A percentile compares a stretch with the other conserved stretches of the same genome.
phyloP scores from a whole-genome alignment of 2,113 vertebrate species.

The Mirza zaza region DNA sequence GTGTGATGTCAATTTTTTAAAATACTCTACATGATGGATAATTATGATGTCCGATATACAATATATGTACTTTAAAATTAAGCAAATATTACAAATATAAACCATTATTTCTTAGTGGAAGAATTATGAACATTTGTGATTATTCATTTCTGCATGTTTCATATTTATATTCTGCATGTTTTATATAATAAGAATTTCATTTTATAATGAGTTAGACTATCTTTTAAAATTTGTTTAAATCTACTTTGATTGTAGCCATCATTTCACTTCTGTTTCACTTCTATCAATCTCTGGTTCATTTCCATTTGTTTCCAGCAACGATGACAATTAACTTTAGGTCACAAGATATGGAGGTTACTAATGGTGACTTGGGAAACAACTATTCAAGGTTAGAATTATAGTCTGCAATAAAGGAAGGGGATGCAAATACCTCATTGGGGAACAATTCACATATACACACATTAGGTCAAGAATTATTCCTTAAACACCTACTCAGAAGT shows the following conservation, averaged over 20 bases:
- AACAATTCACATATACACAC: background rate
- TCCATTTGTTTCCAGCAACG: background rate
- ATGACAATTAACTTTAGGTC: background rate
- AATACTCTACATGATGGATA: background rate
- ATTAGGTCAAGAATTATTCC: background rate
- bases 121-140: conserved; percentile 43
- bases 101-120: conserved; percentile 26
- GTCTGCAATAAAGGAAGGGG: background rate
- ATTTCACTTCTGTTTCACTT: conserved; percentile 2
- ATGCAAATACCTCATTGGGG: background rate
- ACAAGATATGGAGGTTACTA: background rate
- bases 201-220: conserved; percentile 37
- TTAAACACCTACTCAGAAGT: background rate
- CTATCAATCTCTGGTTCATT: background rate
- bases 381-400: background rate
- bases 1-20: background rate
- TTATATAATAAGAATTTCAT: conserved; percentile 10
- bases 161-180: conserved; percentile 37
- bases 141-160: conserved; percentile 31
- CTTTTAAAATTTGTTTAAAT: conserved; percentile 24
- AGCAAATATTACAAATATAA: conserved; percentile 37
- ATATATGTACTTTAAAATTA: conserved; percentile 31
- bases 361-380: background rate
- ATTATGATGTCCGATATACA: background rate
- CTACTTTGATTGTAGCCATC: background rate